A percentile compares a stretch with the other conserved stretches of the same genome.
Evolutionary conservation across 2,113 vertebrate species (phyloP).

Genomic region (Odocoileus virginianus): DNA sequence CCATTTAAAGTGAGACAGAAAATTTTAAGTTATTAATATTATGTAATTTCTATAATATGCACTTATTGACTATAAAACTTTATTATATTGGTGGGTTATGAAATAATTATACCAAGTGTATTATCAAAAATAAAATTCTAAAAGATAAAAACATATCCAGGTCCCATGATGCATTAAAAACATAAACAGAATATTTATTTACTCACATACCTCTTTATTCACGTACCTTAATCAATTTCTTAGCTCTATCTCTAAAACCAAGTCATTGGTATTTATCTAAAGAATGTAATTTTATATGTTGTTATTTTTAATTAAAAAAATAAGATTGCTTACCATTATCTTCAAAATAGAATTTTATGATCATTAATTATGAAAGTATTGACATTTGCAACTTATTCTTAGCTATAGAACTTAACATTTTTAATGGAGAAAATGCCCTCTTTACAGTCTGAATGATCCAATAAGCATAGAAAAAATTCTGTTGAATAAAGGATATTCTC

Average conservation of each 20-base stretch:
- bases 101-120: neutral
- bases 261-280: neutral
- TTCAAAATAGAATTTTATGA: slow-evolving; percentile 14
- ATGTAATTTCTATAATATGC: neutral
- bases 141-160: neutral
- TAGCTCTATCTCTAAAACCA: neutral
- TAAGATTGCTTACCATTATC: neutral
- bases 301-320: neutral
- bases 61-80: neutral
- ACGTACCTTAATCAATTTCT: neutral
- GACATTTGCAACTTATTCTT: slow-evolving; percentile 14
- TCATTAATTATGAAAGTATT: neutral
- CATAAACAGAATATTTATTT: neutral
- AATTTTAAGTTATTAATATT: slow-evolving; percentile 26
- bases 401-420: neutral
- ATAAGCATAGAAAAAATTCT: neutral
- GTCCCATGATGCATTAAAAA: neutral
- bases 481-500: neutral
- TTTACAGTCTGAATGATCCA: neutral
- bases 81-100: neutral
- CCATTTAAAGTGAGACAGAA: neutral
- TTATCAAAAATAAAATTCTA: slow-evolving; percentile 33
- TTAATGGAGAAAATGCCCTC: neutral
- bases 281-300: neutral
- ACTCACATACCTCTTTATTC: neutral